Percentiles rank a stretch among this genome's conserved stretches.
phyloP scores from a whole-genome alignment of 1,140 invertebrate genomes.

The Cataglyphis hispanica region DNA sequence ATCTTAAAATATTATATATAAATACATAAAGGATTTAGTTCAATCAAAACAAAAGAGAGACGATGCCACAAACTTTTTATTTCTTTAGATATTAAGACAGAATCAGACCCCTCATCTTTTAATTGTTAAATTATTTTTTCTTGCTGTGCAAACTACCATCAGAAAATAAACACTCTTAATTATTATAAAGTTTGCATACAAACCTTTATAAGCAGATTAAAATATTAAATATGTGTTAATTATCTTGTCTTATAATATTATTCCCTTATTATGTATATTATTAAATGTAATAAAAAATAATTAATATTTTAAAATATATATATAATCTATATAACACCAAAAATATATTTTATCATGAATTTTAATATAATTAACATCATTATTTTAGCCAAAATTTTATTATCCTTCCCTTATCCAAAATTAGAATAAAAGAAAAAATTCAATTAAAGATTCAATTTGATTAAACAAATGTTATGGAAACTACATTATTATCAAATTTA shows the following conservation, averaged over 20 bases:
- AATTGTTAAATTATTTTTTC: too few species aligned
- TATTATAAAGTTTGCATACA: constrained; percentile 33
- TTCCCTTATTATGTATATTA: not conserved
- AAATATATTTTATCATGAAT: not conserved
- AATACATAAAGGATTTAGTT: constrained; percentile 15
- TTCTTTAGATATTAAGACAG: constrained; percentile 38
- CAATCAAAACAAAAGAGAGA: constrained; percentile 27
- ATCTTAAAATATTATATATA: not conserved
- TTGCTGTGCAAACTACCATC: not conserved
- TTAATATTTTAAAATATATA: not conserved
- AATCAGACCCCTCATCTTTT: not conserved
- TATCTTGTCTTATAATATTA: constrained; percentile 31
- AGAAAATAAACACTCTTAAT: constrained; percentile 37
- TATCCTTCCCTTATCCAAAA: not conserved
- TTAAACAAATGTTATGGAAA: not conserved
- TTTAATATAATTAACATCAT: constrained; percentile 4
- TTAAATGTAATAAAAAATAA: constrained; percentile 13
- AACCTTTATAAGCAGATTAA: constrained; percentile 27
- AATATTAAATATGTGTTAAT: constrained; percentile 1
- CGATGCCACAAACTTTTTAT: constrained; percentile 30
- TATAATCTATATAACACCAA: not conserved
- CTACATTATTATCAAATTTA: not conserved
- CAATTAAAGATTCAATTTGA: not conserved
- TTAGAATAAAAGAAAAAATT: not conserved
- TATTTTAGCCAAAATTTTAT: not conserved